phyloP scores from a whole-genome alignment of 2,113 vertebrate genomes.

The Menidia beryllina region DNA sequence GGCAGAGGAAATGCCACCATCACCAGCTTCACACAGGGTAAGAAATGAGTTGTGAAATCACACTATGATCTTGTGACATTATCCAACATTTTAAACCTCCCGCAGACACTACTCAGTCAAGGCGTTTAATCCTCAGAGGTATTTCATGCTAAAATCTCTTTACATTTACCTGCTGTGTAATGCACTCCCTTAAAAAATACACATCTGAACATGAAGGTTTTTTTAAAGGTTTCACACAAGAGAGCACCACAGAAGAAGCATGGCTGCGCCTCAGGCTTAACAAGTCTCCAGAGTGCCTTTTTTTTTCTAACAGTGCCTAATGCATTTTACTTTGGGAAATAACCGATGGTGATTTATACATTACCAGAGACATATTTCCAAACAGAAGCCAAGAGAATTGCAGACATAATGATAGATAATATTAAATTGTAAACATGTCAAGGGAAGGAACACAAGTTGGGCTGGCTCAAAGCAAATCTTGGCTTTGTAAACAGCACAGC shows the following conservation, averaged over 20 bases:
- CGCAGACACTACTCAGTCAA: slow-evolving; percentile 7
- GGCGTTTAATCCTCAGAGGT: slow-evolving; percentile 5
- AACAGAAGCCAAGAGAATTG: slow-evolving; percentile 17
- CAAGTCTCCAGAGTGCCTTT: slow-evolving; percentile 36
- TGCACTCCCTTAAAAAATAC: slow-evolving; percentile 39
- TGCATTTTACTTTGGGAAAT: slow-evolving; percentile 37
- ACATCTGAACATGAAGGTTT: slow-evolving; percentile 35
- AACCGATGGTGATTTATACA: slow-evolving; percentile 38
- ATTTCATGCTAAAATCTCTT: slow-evolving; percentile 28
- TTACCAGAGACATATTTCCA: slow-evolving; percentile 26
- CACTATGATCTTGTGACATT: slow-evolving; percentile 25
- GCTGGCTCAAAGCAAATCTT: slow-evolving; percentile 23
- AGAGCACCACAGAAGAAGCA: slow-evolving; percentile 43
- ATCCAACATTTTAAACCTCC: slow-evolving; percentile 13
- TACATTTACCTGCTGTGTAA: slow-evolving; percentile 30
- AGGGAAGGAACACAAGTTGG: neutral
- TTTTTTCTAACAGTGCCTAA: slow-evolving; percentile 28
- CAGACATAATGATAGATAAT: slow-evolving; percentile 26
- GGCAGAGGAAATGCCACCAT: slow-evolving; percentile 91
- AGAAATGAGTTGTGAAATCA: slow-evolving; percentile 28
- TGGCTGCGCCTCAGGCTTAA: slow-evolving; percentile 51
- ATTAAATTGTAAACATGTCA: slow-evolving; percentile 21
- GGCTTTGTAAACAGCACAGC: slow-evolving; percentile 36
- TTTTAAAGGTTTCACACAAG: slow-evolving; percentile 41
- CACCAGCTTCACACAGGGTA: slow-evolving; percentile 94